Evolutionary conservation across 2,888 invertebrate genomes (phyloP).

Genomic region (Orchestes rusci): DNA sequence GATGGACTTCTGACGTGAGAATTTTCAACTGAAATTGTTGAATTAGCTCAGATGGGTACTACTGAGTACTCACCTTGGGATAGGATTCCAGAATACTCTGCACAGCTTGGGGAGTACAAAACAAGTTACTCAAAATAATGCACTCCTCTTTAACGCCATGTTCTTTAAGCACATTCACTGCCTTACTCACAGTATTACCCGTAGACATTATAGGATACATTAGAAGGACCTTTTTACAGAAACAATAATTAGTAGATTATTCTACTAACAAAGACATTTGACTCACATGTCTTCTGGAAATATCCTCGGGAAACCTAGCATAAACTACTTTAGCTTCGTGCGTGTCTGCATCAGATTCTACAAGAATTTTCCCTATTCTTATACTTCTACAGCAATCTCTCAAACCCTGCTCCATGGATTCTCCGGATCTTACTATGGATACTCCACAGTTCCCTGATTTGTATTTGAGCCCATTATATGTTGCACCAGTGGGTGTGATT

Average conservation of each 20-base stretch:
- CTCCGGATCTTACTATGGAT: slow-evolving; percentile 60
- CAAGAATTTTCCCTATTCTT: slow-evolving; percentile 95
- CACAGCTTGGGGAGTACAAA: slow-evolving; percentile 90
- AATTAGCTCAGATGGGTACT: too few species aligned
- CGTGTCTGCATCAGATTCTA: slow-evolving; percentile 93
- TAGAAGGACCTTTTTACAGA: slow-evolving; percentile 79
- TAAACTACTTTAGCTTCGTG: slow-evolving; percentile 96
- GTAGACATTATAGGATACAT: slow-evolving; percentile 99
- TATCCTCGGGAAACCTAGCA: slow-evolving; percentile 95
- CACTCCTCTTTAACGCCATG: slow-evolving; percentile 91
- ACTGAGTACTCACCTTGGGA: slow-evolving; percentile 52
- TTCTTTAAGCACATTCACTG: slow-evolving; percentile 88
- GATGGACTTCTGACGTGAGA: slow-evolving; percentile 91
- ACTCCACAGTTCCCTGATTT: slow-evolving; percentile 93
- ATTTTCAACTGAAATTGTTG: slow-evolving; percentile 68
- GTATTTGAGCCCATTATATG: slow-evolving; percentile 89
- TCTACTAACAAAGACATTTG: too few species aligned
- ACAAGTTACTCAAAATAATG: slow-evolving; percentile 94
- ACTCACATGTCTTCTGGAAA: slow-evolving; percentile 62
- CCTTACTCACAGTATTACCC: slow-evolving; percentile 91
- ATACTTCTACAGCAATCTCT: slow-evolving; percentile 98
- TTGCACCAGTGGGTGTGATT: slow-evolving; percentile 86
- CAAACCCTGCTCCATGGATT: slow-evolving; percentile 55
- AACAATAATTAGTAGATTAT: too few species aligned
- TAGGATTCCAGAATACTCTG: slow-evolving; percentile 77